phyloP scores from a whole-genome alignment of 1,140 invertebrate genomes.

The Heliothis subflexa region DNA sequence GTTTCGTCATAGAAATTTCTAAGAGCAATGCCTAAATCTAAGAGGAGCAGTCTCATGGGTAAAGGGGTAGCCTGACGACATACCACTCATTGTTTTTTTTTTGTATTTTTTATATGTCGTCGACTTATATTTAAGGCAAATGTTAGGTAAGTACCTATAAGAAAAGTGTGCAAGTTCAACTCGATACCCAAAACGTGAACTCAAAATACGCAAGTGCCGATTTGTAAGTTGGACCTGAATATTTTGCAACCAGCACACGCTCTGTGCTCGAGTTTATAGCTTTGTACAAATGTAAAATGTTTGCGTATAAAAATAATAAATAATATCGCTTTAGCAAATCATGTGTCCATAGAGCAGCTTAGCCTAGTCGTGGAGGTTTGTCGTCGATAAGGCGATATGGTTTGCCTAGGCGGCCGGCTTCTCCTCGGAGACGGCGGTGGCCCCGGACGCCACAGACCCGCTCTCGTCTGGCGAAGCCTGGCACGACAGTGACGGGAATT shows the following conservation, averaged over 20 bases:
- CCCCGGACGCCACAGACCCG: conserved; percentile 86
- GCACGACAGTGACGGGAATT: conserved; percentile 88
- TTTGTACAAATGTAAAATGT: conserved; percentile 79
- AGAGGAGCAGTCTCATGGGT: conserved; percentile 81
- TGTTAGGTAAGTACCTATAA: conserved; percentile 68
- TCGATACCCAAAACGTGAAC: conserved; percentile 75
- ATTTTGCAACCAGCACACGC: conserved; percentile 72
- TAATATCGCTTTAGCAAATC: conserved; percentile 78
- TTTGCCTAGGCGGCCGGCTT: conserved; percentile 86
- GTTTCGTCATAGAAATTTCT: conserved; percentile 72
- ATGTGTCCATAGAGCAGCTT: conserved; percentile 61
- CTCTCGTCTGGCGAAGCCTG: conserved; percentile 85
- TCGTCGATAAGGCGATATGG: neutral
- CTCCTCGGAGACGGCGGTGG: conserved; percentile 86
- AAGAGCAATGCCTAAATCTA: conserved; percentile 66
- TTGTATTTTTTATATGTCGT: conserved; percentile 76
- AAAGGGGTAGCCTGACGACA: conserved; percentile 73
- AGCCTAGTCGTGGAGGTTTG: conserved; percentile 44
- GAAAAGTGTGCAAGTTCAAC: conserved; percentile 83
- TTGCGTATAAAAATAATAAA: conserved; percentile 82
- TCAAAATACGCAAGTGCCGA: conserved; percentile 70
- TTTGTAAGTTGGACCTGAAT: conserved; percentile 61
- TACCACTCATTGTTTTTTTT: conserved; percentile 68
- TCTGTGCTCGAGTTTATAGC: conserved; percentile 75
- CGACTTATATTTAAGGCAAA: conserved; percentile 67